Evolutionary conservation across 1,140 invertebrate species (phyloP), one percentile per base, ranked within the genome.

Genomic region (Lamellibrachia luymesi): DNA sequence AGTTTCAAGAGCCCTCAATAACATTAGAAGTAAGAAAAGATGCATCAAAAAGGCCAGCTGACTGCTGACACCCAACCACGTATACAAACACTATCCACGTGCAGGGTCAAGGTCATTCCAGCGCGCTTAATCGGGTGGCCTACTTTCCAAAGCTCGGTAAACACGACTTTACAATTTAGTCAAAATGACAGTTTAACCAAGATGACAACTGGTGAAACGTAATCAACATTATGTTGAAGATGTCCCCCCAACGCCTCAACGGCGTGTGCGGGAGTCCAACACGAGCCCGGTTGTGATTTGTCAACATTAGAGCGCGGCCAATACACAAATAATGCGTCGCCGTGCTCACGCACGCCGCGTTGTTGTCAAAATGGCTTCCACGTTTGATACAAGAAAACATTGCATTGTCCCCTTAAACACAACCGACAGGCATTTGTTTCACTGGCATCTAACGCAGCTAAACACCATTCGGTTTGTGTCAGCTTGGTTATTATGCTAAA

Each of bases 351-450:
- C 64, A 80, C 13, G 64, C 64, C 64, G 64, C 64, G 64, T 80
- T 80, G 64, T 80, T 80, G 64, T 80, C 64, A 80, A 80, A 80
- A 80, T 80, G 64, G 64, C 64, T 80, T 80, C 64, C 64, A 80
- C 64, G 64, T 80, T 80, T 80, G 17, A 80, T 8, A 22, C 64
- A 80, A 80, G 64, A 80, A 80, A 80, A 80, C 64, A 80, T 80
- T 80, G 64, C 64, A 80, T 80, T 80, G 13, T 4, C 7, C 64
- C 64, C 17, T 80, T 80, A 80, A 80, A 80, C 64, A 80, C 13
- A 10, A 80, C 64, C 64, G 64, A 80, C 64, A 80, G 64, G 64
- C 64, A 80, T 80, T 2, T 80, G 64, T 80, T 17, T 10, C 25
- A 17, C 64, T 80, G 64, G 64, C 64, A 80, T 80, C 4, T 80